Base-by-base conservation (phyloP, 2,888 invertebrate genomes). In the Neoitamus cyanurus region DNA sequence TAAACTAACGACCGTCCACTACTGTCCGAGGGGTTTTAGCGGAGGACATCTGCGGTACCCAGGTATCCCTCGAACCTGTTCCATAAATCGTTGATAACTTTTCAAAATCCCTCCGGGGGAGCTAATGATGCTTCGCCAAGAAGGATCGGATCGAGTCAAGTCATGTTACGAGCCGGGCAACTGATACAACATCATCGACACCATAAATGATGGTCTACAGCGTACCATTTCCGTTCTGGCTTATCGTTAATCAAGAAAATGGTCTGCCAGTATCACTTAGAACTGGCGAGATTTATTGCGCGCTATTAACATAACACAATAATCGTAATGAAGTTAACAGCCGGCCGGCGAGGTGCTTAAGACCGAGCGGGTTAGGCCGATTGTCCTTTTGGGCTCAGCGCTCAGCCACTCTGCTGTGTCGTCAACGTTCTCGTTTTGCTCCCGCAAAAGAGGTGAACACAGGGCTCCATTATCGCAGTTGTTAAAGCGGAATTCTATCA, bases 241-340 rank as follows among this genome's bases (percentile, higher is more conserved):
- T 77, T 85, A 85, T 85, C 85, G 85, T 85, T 85, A 85, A 83
- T 85, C 83, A 85, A 83, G 83, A 73, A 83, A 83, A 85, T 83
- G 77, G 83, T 58, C 72, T 34, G 36, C 42, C 78, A 73, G 77
- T 84, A 36, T 73, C 69, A 37, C 48, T 69, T 68, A 77, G 73
- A 58, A 20, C 30, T 46, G 36, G 69, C 46, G 83, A 83, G 72
- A 73, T 83, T 83, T 73, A 73, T 72, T 83, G 72, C 83, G 46
- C 72, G 73, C 72, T 73, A 73, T 83, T 83, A 73, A 73, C 48
- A 46, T 73, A 72, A 48, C 42, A 83, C 42, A 83, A 83, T 83
- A 69, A 83, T 70, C 83, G 42, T 70, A 83, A 83, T 83, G 83
- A 70, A 83, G 70, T 83, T 70, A 78, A 78, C 78, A 31, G 78